These are phyloP conservation scores for Riparia riparia DNA, from an alignment of 2,113 vertebrate species.

Conservation along the genomic window DNA sequence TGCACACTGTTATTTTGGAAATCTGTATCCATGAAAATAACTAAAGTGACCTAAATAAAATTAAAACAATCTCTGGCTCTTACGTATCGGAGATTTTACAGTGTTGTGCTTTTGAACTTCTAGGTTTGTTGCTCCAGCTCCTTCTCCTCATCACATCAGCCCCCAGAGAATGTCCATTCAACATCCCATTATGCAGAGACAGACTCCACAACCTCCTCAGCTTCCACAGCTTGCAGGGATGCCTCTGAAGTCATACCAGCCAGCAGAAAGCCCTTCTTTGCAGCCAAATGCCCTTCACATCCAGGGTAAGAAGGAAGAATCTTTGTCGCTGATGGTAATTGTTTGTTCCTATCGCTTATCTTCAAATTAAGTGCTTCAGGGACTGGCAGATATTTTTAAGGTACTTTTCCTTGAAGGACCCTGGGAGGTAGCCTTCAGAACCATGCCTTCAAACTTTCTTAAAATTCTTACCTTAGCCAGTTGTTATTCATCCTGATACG, in stretches of 20 bases:
- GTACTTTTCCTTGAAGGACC: not conserved
- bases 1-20: not conserved
- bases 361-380: not conserved
- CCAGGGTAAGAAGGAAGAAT: constrained; percentile 73
- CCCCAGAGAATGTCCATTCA: constrained; percentile 71
- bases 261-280: constrained; percentile 64
- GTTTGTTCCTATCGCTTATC: not conserved
- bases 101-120: constrained; percentile 26
- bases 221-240: constrained; percentile 66
- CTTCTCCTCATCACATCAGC: constrained; percentile 82
- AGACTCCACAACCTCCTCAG: constrained; percentile 64
- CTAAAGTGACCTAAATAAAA: not conserved
- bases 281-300: constrained; percentile 77
- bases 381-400: not conserved
- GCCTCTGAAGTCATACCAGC: constrained; percentile 73
- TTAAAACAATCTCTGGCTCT: not conserved
- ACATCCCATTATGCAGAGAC: constrained; percentile 70
- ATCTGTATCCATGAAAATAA: not conserved
- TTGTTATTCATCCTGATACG: not conserved
- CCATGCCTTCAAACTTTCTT: not conserved
- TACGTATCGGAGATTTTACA: not conserved
- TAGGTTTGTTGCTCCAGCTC: constrained; percentile 81
- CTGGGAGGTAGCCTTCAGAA: not conserved
- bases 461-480: not conserved
- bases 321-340: not conserved